Evolutionary conservation across 2,888 invertebrate genomes (phyloP), one percentile per base, ranked within the genome.

Genomic region (Carterocephalus palaemon): DNA sequence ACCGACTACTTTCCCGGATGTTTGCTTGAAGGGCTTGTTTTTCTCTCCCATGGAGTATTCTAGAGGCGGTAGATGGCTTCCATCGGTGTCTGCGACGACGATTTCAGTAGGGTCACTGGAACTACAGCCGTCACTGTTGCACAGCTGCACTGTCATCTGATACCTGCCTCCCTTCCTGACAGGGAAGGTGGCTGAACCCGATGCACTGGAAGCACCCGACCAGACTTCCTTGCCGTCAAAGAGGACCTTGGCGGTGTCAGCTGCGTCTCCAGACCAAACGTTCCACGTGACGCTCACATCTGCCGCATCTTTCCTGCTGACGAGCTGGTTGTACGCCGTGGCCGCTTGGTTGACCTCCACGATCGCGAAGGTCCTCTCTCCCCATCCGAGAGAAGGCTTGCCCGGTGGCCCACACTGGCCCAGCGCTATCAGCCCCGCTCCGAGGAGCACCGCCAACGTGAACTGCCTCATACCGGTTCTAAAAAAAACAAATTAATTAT

Each of bases 301-400:
- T 1, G 86, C 86, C 0, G 75, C 73, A 12, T 86, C 86, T 9
- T 60, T 69, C 42, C 70, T 70, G 1, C 60, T 80, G 10, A 86
- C 86, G 22, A 86, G 72, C 57, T 86, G 85, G 62, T 86, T 84
- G 59, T 86, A 86, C 1, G 86, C 86, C 2, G 86, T 86, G 8
- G 86, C 86, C 5, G 85, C 86, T 56, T 85, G 86, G 57, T 83
- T 86, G 49, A 86, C 86, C 59, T 86, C 86, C 12, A 86, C 68
- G 53, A 86, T 79, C 3, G 84, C 78, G 64, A 86, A 86, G 50
- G 75, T 75, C 28, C 86, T 67, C 52, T 86, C 86, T 0, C 86
- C 86, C 86, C 86, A 86, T 51, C 86, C 86, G 19, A 86, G 64
- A 46, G 69, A 70, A 1, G 86, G 82, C 48, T 75, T 80, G 13